Percentiles rank a stretch among this genome's conserved stretches.
phyloP scores from a whole-genome alignment of 2,888 invertebrate species.

The Ariolimax columbianus region DNA sequence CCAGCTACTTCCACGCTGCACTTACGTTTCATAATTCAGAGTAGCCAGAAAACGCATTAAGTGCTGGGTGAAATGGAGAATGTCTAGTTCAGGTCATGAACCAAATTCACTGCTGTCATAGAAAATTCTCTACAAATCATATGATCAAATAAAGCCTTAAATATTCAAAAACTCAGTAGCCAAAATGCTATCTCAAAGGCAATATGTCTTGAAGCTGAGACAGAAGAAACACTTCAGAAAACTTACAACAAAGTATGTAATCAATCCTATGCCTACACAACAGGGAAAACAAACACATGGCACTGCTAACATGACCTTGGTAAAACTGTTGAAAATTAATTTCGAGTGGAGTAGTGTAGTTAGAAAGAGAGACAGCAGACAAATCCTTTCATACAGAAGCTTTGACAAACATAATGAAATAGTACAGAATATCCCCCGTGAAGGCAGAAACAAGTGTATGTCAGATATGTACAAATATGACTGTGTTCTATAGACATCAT shows the following conservation, averaged over 20 bases:
- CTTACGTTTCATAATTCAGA: no score
- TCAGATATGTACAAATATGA: not conserved
- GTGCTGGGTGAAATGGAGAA: no score
- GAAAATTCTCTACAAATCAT: not conserved
- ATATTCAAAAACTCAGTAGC: no score
- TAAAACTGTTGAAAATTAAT: not conserved
- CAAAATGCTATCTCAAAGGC: no score
- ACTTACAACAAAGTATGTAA: not conserved
- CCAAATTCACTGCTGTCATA: no score
- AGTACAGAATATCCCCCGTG: not conserved
- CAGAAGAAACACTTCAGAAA: not conserved
- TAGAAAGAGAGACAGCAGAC: conserved; percentile 23
- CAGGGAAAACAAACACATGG: not conserved
- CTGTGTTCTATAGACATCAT: not conserved
- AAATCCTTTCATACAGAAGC: not conserved
- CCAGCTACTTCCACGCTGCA: no score
- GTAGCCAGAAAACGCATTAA: no score
- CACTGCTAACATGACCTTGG: not conserved
- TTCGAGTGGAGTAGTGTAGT: not conserved
- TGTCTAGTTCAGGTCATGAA: no score
- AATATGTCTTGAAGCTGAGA: no score
- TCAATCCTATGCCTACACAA: not conserved
- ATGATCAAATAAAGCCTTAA: no score
- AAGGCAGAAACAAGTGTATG: not conserved
- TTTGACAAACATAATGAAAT: not conserved